A percentile compares a stretch with the other conserved stretches of the same genome.
Evolutionary conservation across 1,140 invertebrate species (phyloP).

Genomic region (Solen grandis): DNA sequence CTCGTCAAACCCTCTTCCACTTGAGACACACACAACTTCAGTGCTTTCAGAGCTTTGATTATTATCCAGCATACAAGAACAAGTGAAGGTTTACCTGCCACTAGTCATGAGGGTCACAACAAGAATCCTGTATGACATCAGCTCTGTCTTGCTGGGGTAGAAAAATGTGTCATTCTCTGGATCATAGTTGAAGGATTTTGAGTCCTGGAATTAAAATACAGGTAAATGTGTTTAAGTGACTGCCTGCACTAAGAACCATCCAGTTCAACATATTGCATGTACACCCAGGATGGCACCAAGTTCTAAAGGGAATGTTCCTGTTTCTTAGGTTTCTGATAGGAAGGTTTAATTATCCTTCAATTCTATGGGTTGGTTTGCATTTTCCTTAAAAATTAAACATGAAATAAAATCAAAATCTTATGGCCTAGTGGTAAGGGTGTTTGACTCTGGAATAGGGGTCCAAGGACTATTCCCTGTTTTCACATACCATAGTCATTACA

Average conservation of each 20-base stretch:
- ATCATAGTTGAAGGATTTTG: conserved; percentile 60
- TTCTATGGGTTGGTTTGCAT: background rate
- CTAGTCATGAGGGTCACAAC: conserved; percentile 71
- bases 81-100: too few relatives aligned
- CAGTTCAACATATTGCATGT: too few relatives aligned
- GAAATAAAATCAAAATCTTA: too few relatives aligned
- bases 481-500: too few relatives aligned
- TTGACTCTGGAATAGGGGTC: too few relatives aligned
- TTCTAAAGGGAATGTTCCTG: background rate
- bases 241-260: background rate
- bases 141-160: conserved; percentile 64
- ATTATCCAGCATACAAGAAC: too few relatives aligned
- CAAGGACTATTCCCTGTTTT: too few relatives aligned
- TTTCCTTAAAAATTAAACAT: too few relatives aligned
- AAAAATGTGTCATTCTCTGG: conserved; percentile 49
- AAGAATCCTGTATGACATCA: conserved; percentile 67
- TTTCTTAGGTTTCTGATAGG: background rate
- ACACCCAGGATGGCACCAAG: background rate
- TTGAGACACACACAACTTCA: too few relatives aligned
- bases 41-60: too few relatives aligned
- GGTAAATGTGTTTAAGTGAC: background rate
- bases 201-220: conserved; percentile 39
- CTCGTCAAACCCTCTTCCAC: too few relatives aligned
- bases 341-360: background rate
- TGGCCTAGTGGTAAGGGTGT: too few relatives aligned